Base-by-base conservation (phyloP, 2,113 vertebrate genomes). In the Serilophus lunatus region DNA sequence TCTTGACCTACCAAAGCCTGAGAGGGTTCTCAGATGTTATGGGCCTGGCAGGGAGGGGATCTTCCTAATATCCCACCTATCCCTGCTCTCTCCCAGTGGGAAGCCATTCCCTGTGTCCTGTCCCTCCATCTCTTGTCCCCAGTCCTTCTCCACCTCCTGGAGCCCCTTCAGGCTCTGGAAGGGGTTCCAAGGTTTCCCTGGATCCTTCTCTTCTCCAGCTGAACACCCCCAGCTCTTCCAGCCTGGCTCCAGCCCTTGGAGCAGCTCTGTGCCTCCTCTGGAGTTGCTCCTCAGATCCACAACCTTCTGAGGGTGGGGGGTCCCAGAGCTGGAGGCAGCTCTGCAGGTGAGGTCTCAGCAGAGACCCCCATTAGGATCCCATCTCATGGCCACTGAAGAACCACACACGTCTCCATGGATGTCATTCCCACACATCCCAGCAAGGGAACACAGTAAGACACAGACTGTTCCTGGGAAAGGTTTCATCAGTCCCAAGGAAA, bases 361-460 rank as follows among this genome's bases (percentile, higher is more conserved):
- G 12, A 77, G 35, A 50, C 36, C 53, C 54, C 76, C 12, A 4
- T 4, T 0, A 13, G 26, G 49, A 35, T 35, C 50, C 33, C 33
- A 4, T 6, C 42, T 60, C 47, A 10, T 0, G 4, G 7, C 86
- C 28, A 1, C 13, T 9, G 18, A 24, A 36, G 33, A 40, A 11
- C 19, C 9, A 6, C 4, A 14, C 7, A 6, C 4, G 5, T 17
- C 22, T 3, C 38, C 36, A 3, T 18, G 53, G 2, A 4, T 4
- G 18, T 33, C 16, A 44, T 7, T 18, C 38, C 29, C 17, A 1
- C 8, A 3, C 0, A 22, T 18, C 64, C 3, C 53, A 13, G 64
- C 5, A 0, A 38, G 6, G 80, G 60, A 65, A 35, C 10, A 1
- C 5, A 0, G 7, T 3, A 35, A 53, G 36, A 13, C 40, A 35